phyloP scores from a whole-genome alignment of 2,888 invertebrate genomes.

The Pyralis farinalis region DNA sequence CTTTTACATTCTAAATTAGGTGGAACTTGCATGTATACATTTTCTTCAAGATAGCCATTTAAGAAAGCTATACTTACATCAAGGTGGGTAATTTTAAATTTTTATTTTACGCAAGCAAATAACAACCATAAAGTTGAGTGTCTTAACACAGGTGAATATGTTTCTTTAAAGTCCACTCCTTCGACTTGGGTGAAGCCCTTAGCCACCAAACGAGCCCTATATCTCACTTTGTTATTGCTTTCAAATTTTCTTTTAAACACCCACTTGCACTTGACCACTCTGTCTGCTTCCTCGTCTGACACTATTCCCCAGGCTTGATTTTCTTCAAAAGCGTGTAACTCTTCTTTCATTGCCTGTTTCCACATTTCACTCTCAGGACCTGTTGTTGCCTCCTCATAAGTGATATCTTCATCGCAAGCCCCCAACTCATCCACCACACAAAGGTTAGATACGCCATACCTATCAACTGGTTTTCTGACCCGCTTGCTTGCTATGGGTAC shows the following conservation, averaged over 20 bases:
- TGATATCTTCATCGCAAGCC: not conserved
- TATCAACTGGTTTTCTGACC: too few relatives aligned
- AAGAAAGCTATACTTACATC: slow-evolving; percentile 7
- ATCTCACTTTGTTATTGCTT: slow-evolving; percentile 10
- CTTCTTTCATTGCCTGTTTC: not conserved
- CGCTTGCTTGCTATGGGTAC: too few relatives aligned
- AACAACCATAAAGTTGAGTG: slow-evolving; percentile 8
- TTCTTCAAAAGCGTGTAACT: not conserved
- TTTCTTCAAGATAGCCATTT: too few relatives aligned
- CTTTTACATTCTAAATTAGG: too few relatives aligned
- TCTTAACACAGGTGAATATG: slow-evolving; percentile 11
- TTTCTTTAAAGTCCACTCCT: slow-evolving; percentile 10
- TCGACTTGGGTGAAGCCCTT: slow-evolving; percentile 10
- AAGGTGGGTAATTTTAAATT: slow-evolving; percentile 3
- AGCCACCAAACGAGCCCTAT: slow-evolving; percentile 12
- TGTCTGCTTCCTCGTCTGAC: not conserved
- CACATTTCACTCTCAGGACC: not conserved
- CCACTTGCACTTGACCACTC: slow-evolving; percentile 1
- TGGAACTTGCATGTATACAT: too few relatives aligned
- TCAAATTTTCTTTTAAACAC: slow-evolving; percentile 3
- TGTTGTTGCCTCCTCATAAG: not conserved
- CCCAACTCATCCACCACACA: not conserved
- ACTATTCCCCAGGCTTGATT: not conserved
- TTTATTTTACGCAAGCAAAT: slow-evolving; percentile 11
- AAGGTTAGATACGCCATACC: slow-evolving; percentile 8